phyloP scores from a whole-genome alignment of 1,140 invertebrate genomes.

The Zaprionus kolodkinae region DNA sequence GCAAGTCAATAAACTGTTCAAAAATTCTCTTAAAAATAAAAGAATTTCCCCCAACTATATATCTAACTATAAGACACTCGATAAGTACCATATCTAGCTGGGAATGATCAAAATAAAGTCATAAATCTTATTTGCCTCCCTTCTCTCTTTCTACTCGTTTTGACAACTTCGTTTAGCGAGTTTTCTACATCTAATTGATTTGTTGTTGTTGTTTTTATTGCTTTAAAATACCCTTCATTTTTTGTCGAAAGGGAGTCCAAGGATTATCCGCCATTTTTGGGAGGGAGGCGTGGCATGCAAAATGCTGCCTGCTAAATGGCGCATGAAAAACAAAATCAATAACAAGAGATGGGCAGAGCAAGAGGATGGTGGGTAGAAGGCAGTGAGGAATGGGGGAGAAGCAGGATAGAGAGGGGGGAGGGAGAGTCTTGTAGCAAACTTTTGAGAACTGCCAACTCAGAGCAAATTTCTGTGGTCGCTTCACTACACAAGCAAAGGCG shows the following conservation, averaged over 20 bases:
- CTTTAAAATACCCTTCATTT: slow-evolving; percentile 46
- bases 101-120: not conserved
- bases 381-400: too few relatives aligned
- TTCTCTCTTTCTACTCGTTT: not conserved
- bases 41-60: not conserved
- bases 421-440: slow-evolving; percentile 25
- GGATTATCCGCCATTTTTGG: slow-evolving; percentile 3
- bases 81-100: not conserved
- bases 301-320: slow-evolving; percentile 63
- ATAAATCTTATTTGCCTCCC: not conserved
- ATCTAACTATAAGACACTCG: not conserved
- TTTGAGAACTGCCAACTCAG: slow-evolving; percentile 66
- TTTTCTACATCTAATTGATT: slow-evolving; percentile 50
- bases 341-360: slow-evolving; percentile 34
- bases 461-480: slow-evolving; percentile 66
- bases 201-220: slow-evolving; percentile 50
- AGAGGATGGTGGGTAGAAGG: too few relatives aligned
- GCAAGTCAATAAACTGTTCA: not conserved
- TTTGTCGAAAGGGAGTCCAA: not conserved
- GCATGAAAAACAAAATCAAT: slow-evolving; percentile 77
- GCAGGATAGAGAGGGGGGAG: too few relatives aligned
- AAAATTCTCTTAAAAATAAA: not conserved
- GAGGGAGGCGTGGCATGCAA: slow-evolving; percentile 62
- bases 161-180: slow-evolving; percentile 8
- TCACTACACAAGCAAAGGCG: slow-evolving; percentile 62